Evolutionary conservation across 2,888 invertebrate genomes (phyloP), one percentile per base, ranked within the genome.

Genomic region (Emmelina monodactyla): DNA sequence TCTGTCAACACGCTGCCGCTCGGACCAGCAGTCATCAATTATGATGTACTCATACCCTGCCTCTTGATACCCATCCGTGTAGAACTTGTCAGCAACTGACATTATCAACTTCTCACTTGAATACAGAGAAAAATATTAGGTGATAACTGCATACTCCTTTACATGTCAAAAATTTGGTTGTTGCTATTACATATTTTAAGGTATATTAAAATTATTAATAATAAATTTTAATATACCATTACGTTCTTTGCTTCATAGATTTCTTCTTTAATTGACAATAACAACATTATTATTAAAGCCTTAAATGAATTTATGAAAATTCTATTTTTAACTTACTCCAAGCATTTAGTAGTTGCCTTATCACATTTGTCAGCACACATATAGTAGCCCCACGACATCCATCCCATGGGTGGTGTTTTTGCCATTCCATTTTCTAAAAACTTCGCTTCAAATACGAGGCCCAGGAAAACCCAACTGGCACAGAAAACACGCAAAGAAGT

Each of bases 1-100:
- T 0, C 86, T 84, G 7, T 71, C 47, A 48, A 86, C 86, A 28
- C 91, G 64, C 1, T 68, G 39, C 38, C 60, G 76, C 39, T 87
- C 85, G 14, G 88, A 73, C 91, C 91, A 92, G 53, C 91, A 91
- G 57, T 92, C 89, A 54, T 90, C 89, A 29, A 89, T 84, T 16
- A 87, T 85, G 1, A 89, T 80, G 53, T 89, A 89, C 46, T 88
- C 83, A 53, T 87, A 92, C 0, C 92, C 92, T 0, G 83, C 86
- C 39, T 83, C 86, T 22, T 80, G 78, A 53, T 88, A 91, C 1
- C 91, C 91, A 41, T 88, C 86, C 0, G 68, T 61, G 14, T 82
- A 86, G 48, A 89, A 67, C 16, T 79, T 51, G 51, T 89, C 87
- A 0, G 83, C 84, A 32, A 85, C 83, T 1, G 82, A 78, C 31